These are phyloP conservation scores for Scolopax mira DNA, from an alignment of 2,113 vertebrate species.

Conservation along the genomic window DNA sequence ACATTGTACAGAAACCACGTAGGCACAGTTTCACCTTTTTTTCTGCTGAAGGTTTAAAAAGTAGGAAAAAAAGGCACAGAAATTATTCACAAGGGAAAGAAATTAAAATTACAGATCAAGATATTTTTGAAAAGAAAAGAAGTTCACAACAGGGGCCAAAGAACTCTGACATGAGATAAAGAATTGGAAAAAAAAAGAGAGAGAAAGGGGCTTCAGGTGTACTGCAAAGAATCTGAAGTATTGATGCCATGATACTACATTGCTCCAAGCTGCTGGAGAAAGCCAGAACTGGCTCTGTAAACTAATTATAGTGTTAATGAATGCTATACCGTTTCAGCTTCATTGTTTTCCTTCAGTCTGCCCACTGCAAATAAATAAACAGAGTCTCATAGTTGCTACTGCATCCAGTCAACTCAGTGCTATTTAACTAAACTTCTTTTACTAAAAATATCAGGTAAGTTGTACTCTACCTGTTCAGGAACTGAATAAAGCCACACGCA, in stretches of 20 bases:
- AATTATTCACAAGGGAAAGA: not conserved
- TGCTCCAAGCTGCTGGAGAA: not conserved
- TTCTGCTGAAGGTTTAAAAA: not conserved
- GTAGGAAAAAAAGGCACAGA: not conserved
- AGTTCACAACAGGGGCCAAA: not conserved
- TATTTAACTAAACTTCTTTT: not conserved
- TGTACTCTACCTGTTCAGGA: not conserved
- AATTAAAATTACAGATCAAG: not conserved
- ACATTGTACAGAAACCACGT: not conserved
- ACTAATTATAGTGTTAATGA: not conserved
- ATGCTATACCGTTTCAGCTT: not conserved
- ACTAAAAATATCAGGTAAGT: not conserved
- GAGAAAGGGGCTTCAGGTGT: not conserved
- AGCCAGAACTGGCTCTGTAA: not conserved
- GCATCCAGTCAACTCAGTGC: not conserved
- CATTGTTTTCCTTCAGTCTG: not conserved
- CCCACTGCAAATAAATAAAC: not conserved
- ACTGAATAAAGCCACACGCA: not conserved
- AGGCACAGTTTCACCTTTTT: not conserved
- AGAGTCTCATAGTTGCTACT: not conserved
- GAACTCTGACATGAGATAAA: not conserved
- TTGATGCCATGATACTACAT: not conserved
- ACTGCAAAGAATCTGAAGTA: not conserved
- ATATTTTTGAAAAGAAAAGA: not conserved
- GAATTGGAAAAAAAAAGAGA: not conserved